Base-by-base conservation (phyloP, 2,888 invertebrate species). In the Drosophila lacicola region DNA sequence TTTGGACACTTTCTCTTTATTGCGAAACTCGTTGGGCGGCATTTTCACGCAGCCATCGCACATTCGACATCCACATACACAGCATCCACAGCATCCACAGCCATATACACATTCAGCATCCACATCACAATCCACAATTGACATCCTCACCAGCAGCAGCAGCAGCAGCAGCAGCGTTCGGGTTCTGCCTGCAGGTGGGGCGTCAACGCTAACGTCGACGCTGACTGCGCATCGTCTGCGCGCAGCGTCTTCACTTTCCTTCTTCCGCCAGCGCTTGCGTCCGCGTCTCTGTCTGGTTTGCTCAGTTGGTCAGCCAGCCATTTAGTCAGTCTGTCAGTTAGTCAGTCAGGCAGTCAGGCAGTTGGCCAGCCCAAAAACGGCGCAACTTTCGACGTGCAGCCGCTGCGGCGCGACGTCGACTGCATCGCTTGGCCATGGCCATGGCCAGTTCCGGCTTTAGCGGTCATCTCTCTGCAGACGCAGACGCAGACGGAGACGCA, bases 1-100 rank as follows among this genome's bases (percentile, higher is more conserved):
- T 70, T 74, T 84, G 84, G 80, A 88, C 90, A 90, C 90, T 90
- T 90, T 90, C 90, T 90, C 90, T 89, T 85, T 80, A 85, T 83
- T 85, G 83, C 83, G 85, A 89, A 88, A 88, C 88, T 85, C 60
- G 88, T 89, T 88, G 89, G 77, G 83, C 86, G 80, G 87, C 89
- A 88, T 89, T 89, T 88, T 88, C 88, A 78, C 82, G 85, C 80
- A 75, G 71, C 53, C 55, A 67, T 60, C 70, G 61, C 60, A 42
- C 67, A 50, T 25, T 58, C 47, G 51, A 45, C 14, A 58, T 63
- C 54, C 60, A 51, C 57, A 47, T 29, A 2, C 17, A 17, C 17
- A 17, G 17, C 17, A 17, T 17, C 17, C 17, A 42, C 29, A 11
- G 34, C 56, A 57, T 65, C 53, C 47, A 63, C 73, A 58, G 53